These are phyloP conservation scores for Pyrocoelia pectoralis DNA, from an alignment of 2,888 invertebrate genomes.

Conservation along the genomic window DNA sequence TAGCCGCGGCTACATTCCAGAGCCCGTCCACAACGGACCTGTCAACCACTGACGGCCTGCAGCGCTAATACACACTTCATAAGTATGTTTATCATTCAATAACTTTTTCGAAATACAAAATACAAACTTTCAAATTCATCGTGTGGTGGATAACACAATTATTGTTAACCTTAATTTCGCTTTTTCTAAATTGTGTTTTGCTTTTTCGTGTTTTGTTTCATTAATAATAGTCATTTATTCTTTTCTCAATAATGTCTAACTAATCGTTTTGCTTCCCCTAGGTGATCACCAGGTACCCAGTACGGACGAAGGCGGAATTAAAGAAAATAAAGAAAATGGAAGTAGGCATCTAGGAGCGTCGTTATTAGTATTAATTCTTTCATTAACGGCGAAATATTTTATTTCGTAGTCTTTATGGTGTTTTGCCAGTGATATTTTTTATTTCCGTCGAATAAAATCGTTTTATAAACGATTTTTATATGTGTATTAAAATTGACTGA, in stretches of 20 bases:
- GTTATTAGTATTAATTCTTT: slow-evolving; percentile 35
- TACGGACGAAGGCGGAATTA: slow-evolving; percentile 22
- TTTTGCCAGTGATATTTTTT: slow-evolving; percentile 16
- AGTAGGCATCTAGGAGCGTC: slow-evolving; percentile 36
- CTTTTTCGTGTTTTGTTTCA: slow-evolving; percentile 11
- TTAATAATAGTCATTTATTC: neutral
- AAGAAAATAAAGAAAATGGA: slow-evolving; percentile 35
- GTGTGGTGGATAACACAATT: slow-evolving; percentile 23
- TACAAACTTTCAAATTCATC: slow-evolving; percentile 21
- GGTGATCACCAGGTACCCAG: slow-evolving; percentile 26
- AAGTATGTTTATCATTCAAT: slow-evolving; percentile 52
- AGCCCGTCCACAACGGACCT: slow-evolving; percentile 54
- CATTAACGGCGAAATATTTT: slow-evolving; percentile 38
- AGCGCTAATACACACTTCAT: slow-evolving; percentile 47
- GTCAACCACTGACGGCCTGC: slow-evolving; percentile 53
- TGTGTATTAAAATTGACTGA: slow-evolving; percentile 31
- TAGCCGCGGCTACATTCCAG: slow-evolving; percentile 59
- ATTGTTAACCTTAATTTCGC: slow-evolving; percentile 22
- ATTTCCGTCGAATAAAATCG: slow-evolving; percentile 33
- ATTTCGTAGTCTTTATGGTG: slow-evolving; percentile 39
- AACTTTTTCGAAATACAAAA: slow-evolving; percentile 38
- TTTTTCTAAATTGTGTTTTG: slow-evolving; percentile 28
- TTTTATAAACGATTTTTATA: slow-evolving; percentile 41
- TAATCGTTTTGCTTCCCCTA: slow-evolving; percentile 6
- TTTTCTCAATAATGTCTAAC: neutral